Percentiles rank a stretch among this genome's conserved stretches.
Evolutionary conservation across 2,888 invertebrate species (phyloP).

Genomic region (Metacarcinus magister): DNA sequence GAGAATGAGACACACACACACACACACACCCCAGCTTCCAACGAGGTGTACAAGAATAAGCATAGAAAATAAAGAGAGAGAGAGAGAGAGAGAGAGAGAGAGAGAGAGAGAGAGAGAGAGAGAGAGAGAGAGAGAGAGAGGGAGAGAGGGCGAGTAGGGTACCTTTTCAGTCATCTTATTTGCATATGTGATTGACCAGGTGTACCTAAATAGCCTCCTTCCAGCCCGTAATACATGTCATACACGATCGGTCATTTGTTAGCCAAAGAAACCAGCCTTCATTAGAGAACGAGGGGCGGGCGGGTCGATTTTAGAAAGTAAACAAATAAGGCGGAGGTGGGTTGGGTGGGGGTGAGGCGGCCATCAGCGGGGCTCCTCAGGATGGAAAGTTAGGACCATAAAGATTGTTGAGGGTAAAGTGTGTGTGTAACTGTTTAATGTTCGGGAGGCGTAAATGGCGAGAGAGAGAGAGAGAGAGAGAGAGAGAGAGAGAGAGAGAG

Average conservation of each 20-base stretch:
- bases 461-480: neutral
- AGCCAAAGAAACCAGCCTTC: slow-evolving; percentile 29
- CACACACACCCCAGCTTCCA: neutral
- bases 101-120: neutral
- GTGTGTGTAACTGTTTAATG: slow-evolving; percentile 16
- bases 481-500: slow-evolving; percentile 19
- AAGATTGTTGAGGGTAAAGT: slow-evolving; percentile 15
- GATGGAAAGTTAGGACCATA: neutral
- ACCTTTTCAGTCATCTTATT: slow-evolving; percentile 22
- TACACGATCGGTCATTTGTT: slow-evolving; percentile 60
- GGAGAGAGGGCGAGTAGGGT: slow-evolving; percentile 13
- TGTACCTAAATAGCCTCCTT: slow-evolving; percentile 45
- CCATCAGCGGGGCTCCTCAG: slow-evolving; percentile 17
- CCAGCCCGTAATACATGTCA: slow-evolving; percentile 51
- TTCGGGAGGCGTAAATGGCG: slow-evolving; percentile 29
- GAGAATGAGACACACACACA: slow-evolving; percentile 30
- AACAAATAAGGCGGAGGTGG: slow-evolving; percentile 2
- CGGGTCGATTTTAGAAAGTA: neutral
- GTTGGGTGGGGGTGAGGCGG: neutral
- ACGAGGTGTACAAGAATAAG: neutral
- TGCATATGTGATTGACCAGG: slow-evolving; percentile 52
- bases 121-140: neutral
- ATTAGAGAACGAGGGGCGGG: slow-evolving; percentile 40
- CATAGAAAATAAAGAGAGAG: neutral
- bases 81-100: neutral